phyloP scores from a whole-genome alignment of 2,797 vertebrate genomes.

The Megalops cyprinoides region DNA sequence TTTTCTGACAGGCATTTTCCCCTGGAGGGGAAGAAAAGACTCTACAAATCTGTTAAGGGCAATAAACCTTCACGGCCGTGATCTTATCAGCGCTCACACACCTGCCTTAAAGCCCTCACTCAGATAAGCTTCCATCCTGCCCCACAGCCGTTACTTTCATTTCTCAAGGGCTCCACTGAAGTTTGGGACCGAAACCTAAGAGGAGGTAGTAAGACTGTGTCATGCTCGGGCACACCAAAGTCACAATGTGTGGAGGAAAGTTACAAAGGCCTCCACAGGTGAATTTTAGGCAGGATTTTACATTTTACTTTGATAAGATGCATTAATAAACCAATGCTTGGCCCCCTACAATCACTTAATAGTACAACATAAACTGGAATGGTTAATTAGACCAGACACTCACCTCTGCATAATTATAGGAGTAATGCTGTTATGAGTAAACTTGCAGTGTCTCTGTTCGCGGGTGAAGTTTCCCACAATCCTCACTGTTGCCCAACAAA shows the following conservation, averaged over 20 bases:
- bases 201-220: background rate
- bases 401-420: background rate
- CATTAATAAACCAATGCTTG: background rate
- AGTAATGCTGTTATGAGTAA: background rate
- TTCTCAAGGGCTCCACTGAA: background rate
- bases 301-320: background rate
- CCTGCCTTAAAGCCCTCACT: conserved; percentile 32
- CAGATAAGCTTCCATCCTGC: conserved; percentile 33
- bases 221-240: background rate
- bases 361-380: background rate
- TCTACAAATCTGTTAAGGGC: conserved; percentile 33
- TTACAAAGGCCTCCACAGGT: background rate
- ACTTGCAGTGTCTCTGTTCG: background rate
- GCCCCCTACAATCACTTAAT: background rate
- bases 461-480: background rate
- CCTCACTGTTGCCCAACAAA: background rate
- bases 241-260: background rate
- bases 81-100: conserved; percentile 38
- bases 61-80: conserved; percentile 39
- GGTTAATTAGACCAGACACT: background rate
- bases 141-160: background rate
- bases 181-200: background rate
- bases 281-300: background rate
- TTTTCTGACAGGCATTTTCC: conserved; percentile 13
- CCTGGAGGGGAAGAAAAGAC: conserved; percentile 4